These are phyloP conservation scores for Idaea aversata DNA, from an alignment of 2,888 invertebrate genomes.

Conservation along the genomic window DNA sequence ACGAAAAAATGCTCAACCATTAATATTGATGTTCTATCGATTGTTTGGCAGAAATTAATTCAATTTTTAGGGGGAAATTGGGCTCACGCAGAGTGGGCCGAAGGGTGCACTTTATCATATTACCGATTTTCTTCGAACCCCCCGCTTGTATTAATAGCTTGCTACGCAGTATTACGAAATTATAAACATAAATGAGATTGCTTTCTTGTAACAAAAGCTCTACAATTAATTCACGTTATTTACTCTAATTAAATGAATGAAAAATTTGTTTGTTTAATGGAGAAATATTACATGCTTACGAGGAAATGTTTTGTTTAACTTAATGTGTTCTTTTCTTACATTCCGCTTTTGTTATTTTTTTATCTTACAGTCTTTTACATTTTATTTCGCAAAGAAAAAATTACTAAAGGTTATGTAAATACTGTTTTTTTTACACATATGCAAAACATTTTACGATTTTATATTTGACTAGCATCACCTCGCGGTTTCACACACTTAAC, in stretches of 20 bases:
- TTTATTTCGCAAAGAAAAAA: neutral
- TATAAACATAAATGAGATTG: constrained; percentile 49
- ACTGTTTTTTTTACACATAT: neutral
- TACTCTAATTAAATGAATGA: constrained; percentile 8
- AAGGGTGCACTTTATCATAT: constrained; percentile 66
- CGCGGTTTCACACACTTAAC: too few relatives aligned
- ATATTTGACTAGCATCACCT: too few relatives aligned
- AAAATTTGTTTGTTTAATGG: constrained; percentile 1
- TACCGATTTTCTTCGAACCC: constrained; percentile 62
- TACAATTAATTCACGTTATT: constrained; percentile 38
- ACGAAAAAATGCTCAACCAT: constrained; percentile 45
- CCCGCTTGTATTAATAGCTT: constrained; percentile 62
- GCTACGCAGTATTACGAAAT: constrained; percentile 55
- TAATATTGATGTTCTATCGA: constrained; percentile 61
- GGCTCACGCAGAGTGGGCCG: constrained; percentile 38
- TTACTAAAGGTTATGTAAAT: neutral
- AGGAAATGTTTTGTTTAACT: neutral
- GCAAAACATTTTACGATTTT: neutral
- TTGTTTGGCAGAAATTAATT: constrained; percentile 70
- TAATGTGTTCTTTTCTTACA: neutral
- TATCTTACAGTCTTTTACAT: neutral
- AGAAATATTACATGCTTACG: neutral
- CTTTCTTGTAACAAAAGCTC: constrained; percentile 28
- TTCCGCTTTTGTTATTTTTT: neutral
- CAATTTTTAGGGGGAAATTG: constrained; percentile 65